Base-by-base conservation (phyloP, 2,113 vertebrate genomes). In the Clinocottus analis region DNA sequence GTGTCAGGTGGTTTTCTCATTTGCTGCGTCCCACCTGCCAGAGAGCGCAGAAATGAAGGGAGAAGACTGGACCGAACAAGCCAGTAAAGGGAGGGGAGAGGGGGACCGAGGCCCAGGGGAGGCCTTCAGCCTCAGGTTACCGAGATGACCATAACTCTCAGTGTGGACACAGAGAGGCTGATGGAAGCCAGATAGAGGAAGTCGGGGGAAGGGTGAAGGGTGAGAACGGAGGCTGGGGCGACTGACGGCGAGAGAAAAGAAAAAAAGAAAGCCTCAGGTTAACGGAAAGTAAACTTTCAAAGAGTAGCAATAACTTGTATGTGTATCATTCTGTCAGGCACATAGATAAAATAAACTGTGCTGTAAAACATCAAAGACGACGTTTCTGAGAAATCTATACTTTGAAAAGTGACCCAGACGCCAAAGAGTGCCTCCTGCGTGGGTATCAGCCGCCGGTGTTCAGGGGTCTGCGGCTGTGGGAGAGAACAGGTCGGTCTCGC, bases 1-100 rank as follows among this genome's bases (percentile, higher is more conserved):
- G 61, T 66, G 71, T 88, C 89, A 91, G 79, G 85, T 91, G 94
- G 66, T 88, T 93, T 93, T 84, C 76, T 92, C 91, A 90, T 95
- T 86, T 77, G 45, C 77, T 77, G 49, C 60, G 14, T 53, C 73
- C 53, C 83, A 83, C 84, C 82, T 91, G 75, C 59, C 77, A 83
- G 60, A 85, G 39, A 85, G 70, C 31, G 41, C 39, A 75, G 86
- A 85, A 53, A 53, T 21, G 8, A 49, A 49, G 21, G 47, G 84
- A 78, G 70, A 87, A 76, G 58, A 83, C 73, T 89, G 92, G 67
- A 83, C 82, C 82, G 67, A 67, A 83, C 68, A 67, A 83, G 68
- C 78, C 80, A 21, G n/a, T n/a, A n/a, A n/a, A n/a, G n/a, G n/a
- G n/a, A n/a, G n/a, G 65, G 85, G 82, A 60, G 90, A 68, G 79